Evolutionary conservation across 2,888 invertebrate genomes (phyloP), one percentile per base, ranked within the genome.

Genomic region (Drosophila birchii): DNA sequence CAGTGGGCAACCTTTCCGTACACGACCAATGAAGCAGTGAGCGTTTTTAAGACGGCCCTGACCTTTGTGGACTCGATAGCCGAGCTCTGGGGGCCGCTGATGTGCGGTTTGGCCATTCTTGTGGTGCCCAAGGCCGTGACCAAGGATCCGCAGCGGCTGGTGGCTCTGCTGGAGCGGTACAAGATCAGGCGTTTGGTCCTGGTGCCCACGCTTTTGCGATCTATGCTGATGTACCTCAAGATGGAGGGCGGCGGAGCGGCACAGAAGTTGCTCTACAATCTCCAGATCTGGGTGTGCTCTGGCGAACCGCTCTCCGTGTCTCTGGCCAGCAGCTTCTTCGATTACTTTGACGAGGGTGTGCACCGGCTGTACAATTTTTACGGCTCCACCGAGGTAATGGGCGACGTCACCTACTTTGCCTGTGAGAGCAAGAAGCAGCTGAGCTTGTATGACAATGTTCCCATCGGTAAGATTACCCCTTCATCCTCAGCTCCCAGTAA

Each of bases 361-460:
- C 95, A 95, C 74, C 93, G 94, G 18, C 92, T 98, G 44, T 97
- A 96, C 59, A 98, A 98, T 90, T 97, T 97, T 90, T 98, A 97
- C 87, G 98, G 98, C 0, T 97, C 97, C 78, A 97, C 98, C 0
- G 98, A 98, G 91, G 95, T 97, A 1, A 97, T 97, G 96, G 98
- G 97, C 0, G 98, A 97, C 90, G 97, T 98, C 3, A 97, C 97
- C 0, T 97, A 95, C 86, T 95, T 96, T 80, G 93, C 95, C 0
- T 93, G 97, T 81, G 94, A 94, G 67, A 94, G 93, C 56, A 89
- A 93, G 16, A 93, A 93, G 6, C 95, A 96, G 77, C 86, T 96
- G 68, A 94, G 94, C 72, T 91, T 93, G 66, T 93, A 94, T 64
- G 94, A 95, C 11, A 96, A 96, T 80, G 95, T 98, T 56, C 97